Base-by-base conservation (phyloP, 2,113 vertebrate genomes). In the Deroptyus accipitrinus region DNA sequence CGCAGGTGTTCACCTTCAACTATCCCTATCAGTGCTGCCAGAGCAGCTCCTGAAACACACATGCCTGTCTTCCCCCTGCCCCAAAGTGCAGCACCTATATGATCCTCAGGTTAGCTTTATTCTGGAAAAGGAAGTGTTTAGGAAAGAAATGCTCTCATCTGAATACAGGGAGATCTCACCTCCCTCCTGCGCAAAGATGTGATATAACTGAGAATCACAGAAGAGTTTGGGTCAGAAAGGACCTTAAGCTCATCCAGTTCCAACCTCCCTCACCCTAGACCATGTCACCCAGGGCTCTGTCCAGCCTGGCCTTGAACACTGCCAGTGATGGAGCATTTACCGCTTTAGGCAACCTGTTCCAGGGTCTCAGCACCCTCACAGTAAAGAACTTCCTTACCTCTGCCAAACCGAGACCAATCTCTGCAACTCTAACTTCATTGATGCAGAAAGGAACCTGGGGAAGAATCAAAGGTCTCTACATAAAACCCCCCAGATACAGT, bases 1-100 rank as follows among this genome's bases (percentile, higher is more conserved):
- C 76, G 95, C 96, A 96, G 96, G 96, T 95, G 95, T 73, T 96
- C 93, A 90, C 95, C 92, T 88, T 81, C 86, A 79, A 33, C 73
- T 42, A 51, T 75, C 80, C 86, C 86, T 78, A 64, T 85, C 90
- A 11, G 73, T 14, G 55, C 93, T 69, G 92, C 59, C 88, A 92
- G 68, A 69, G 72, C 73, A 75, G 92, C 66, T 79, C 86, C 35
- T 24, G 86, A 86, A 88, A 33, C 72, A 28, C 10, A 2, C 55
- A 16, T 0, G 33, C 76, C 75, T 28, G 31, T 12, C 76, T 39
- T 77, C 83, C 28, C 46, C 48, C 33, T 0, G 0, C 59, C 51
- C 30, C 75, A 31, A 46, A 62, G 75, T 0, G 0, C 23, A 3
- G 80, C 80, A 73, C 39, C 77, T 13, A 3, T 0, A 17, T 41